Base-by-base conservation (phyloP, 1,140 invertebrate species). In the Sycobia sp. region DNA sequence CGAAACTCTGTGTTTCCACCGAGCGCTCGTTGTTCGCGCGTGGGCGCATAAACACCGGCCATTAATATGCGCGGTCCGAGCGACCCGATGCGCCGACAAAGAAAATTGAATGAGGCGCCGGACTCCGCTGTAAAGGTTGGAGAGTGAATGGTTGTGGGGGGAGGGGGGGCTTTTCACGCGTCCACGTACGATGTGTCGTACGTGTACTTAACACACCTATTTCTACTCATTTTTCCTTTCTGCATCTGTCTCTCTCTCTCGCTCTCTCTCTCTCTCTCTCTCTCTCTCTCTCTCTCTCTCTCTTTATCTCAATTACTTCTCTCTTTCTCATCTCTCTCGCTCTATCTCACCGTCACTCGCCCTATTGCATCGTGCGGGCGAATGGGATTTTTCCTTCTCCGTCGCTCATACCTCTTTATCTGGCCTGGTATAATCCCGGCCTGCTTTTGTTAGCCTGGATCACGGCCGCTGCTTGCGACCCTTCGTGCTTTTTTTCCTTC, bases 61-160 rank as follows among this genome's bases (percentile, higher is more conserved):
- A 73, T 72, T 72, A 70, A 74, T 71, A 72, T 72, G 65, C 65
- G 38, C 20, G 58, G 65, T 66, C 67, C 70, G n/a, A 73, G 69
- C 64, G 62, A 62, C 39, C 67, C 64, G 43, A 57, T 61, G 44
- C 51, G 43, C 58, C 71, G 53, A 74, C 71, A 71, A 74, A 74
- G 64, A 73, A 72, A 69, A 73, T 70, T 71, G 71, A 73, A 74
- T 71, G 66, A 68, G 65, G 43, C 43, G 47, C 39, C n/a, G 18
- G 36, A 32, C 27, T 39, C n/a, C n/a, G n/a, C n/a, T n/a, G n/a
- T n/a, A n/a, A n/a, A n/a, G n/a, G n/a, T n/a, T n/a, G n/a, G n/a
- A n/a, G n/a, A n/a, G n/a, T n/a, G n/a, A n/a, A n/a, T n/a, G n/a
- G n/a, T n/a, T n/a, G n/a, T n/a, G n/a, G n/a, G n/a, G n/a, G n/a